phyloP scores from a whole-genome alignment of 2,888 invertebrate genomes.

The Cantharis flavilabris region DNA sequence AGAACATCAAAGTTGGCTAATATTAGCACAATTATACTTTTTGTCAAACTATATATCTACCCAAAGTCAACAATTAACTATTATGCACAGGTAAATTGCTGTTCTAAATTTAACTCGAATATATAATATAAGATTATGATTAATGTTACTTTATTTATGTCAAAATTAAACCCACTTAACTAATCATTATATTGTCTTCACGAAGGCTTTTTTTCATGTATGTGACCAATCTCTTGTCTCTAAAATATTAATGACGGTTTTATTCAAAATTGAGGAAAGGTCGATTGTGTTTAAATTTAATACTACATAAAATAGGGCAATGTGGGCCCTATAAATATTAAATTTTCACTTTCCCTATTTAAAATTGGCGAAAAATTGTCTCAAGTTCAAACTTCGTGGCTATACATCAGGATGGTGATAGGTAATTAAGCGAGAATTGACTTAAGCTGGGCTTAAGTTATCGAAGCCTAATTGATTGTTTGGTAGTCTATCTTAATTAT shows the following conservation, averaged over 20 bases:
- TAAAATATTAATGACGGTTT: background rate
- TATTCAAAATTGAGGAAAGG: background rate
- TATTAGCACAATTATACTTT: background rate
- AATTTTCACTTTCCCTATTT: background rate
- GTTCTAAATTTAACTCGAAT: background rate
- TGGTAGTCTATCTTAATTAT: background rate
- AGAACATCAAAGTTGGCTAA: background rate
- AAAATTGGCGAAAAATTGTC: background rate
- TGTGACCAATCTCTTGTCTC: background rate
- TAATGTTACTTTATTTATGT: background rate
- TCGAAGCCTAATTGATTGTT: background rate
- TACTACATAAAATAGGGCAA: background rate
- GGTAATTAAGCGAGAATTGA: background rate
- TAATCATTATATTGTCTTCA: background rate
- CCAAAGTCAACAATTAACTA: background rate
- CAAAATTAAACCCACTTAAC: background rate
- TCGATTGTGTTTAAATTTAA: background rate
- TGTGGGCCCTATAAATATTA: background rate
- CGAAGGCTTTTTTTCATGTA: background rate
- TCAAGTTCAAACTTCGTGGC: background rate
- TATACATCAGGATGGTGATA: background rate
- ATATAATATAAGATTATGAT: background rate
- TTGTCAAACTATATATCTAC: background rate
- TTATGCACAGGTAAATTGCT: background rate
- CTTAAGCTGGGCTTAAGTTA: background rate